These are phyloP conservation scores for Drosophila trapezifrons DNA, from an alignment of 1,140 invertebrate species.

Conservation along the genomic window DNA sequence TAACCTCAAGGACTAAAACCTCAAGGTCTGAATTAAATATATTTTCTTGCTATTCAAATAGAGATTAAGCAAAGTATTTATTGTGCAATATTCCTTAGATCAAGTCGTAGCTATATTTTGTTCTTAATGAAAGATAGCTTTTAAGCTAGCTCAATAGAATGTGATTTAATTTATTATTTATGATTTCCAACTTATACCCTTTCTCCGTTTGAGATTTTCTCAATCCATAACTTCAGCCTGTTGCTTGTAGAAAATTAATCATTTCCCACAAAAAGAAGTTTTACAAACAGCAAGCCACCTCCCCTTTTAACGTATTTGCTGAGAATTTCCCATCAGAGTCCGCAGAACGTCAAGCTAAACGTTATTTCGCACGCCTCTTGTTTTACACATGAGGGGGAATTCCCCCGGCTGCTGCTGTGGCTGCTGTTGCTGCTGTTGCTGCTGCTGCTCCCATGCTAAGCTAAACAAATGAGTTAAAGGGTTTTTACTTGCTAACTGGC, in stretches of 20 bases:
- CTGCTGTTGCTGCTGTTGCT: constrained; percentile 26
- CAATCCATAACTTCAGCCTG: not conserved
- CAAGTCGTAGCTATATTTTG: too few species aligned
- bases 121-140: too few species aligned
- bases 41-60: too few species aligned
- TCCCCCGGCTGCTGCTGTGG: constrained; percentile 20
- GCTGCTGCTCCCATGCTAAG: constrained; percentile 54
- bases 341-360: constrained; percentile 56
- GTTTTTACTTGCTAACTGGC: constrained; percentile 65
- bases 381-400: constrained; percentile 41
- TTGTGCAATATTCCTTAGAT: too few species aligned
- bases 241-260: not conserved
- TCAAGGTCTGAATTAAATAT: too few species aligned
- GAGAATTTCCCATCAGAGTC: not conserved
- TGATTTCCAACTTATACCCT: not conserved
- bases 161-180: not conserved
- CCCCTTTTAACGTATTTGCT: not conserved
- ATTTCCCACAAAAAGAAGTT: not conserved
- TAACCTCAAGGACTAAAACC: too few species aligned
- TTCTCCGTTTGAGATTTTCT: not conserved
- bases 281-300: not conserved
- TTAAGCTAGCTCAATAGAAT: too few species aligned
- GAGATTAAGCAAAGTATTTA: too few species aligned
- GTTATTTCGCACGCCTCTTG: constrained; percentile 75
- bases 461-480: constrained; percentile 82